Evolutionary conservation across 2,888 invertebrate genomes (phyloP).

Genomic region (Napeogenes sylphis): DNA sequence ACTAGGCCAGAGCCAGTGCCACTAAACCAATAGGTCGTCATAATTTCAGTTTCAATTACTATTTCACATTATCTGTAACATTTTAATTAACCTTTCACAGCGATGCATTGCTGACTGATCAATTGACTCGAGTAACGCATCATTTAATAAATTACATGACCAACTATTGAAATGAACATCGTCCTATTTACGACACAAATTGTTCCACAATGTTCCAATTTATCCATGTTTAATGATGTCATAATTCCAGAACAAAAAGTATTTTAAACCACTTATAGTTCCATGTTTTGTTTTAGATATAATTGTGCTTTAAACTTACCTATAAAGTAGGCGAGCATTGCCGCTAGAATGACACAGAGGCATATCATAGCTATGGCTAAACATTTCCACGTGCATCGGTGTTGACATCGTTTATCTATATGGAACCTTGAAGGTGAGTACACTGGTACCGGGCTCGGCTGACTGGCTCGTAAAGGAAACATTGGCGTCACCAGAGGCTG

Average conservation of each 20-base stretch:
- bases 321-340: constrained; percentile 96
- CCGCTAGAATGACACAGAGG: constrained; percentile 91
- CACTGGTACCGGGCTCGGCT: constrained; percentile 85
- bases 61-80: background rate
- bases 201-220: background rate
- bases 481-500: constrained; percentile 92
- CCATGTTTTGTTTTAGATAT: no score
- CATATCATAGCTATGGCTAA: constrained; percentile 95
- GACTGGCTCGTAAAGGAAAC: constrained; percentile 89
- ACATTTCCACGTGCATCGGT: constrained; percentile 97
- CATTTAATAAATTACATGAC: background rate
- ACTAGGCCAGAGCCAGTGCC: no score
- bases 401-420: constrained; percentile 95
- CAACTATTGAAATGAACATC: background rate
- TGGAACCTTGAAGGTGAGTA: constrained; percentile 95
- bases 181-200: background rate
- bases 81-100: constrained; percentile 4
- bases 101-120: background rate
- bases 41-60: no score
- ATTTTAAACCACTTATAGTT: no score
- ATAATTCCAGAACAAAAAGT: no score
- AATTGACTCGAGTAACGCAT: background rate
- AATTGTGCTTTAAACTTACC: constrained; percentile 79
- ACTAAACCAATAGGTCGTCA: no score
- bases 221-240: no score